phyloP scores from a whole-genome alignment of 2,113 vertebrate genomes.

The Trichechus manatus region DNA sequence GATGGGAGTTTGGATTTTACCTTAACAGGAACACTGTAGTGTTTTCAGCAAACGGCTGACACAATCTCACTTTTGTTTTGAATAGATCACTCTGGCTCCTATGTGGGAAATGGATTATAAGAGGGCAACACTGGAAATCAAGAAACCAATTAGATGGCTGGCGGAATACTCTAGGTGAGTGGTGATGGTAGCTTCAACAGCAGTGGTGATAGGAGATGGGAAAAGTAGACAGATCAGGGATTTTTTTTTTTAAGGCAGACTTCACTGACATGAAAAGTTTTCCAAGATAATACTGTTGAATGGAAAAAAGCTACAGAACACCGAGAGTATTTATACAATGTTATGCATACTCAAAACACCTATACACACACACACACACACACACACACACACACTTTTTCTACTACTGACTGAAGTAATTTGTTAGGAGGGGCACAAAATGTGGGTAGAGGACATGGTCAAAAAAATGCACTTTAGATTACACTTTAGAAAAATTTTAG shows the following conservation, averaged over 20 bases:
- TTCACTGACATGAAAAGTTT: background rate
- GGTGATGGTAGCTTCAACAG: background rate
- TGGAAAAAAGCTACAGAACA: background rate
- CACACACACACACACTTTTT: background rate
- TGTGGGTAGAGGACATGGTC: background rate
- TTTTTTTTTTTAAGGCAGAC: background rate
- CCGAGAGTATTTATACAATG: background rate
- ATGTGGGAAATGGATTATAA: background rate
- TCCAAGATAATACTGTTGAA: background rate
- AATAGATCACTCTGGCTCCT: background rate
- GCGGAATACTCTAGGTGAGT: background rate
- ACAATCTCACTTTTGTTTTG: background rate
- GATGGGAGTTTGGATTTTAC: background rate
- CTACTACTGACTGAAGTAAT: background rate
- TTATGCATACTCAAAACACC: background rate
- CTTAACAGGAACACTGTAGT: background rate
- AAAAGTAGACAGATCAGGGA: background rate
- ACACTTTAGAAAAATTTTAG: background rate
- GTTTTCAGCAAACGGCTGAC: background rate
- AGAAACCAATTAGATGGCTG: background rate
- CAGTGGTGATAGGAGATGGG: background rate
- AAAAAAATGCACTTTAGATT: background rate
- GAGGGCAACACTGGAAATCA: background rate
- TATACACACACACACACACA: background rate
- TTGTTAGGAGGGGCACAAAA: background rate